A percentile compares a stretch with the other conserved stretches of the same genome.
phyloP scores from a whole-genome alignment of 1,140 invertebrate genomes.

The Drosophila biarmipes region DNA sequence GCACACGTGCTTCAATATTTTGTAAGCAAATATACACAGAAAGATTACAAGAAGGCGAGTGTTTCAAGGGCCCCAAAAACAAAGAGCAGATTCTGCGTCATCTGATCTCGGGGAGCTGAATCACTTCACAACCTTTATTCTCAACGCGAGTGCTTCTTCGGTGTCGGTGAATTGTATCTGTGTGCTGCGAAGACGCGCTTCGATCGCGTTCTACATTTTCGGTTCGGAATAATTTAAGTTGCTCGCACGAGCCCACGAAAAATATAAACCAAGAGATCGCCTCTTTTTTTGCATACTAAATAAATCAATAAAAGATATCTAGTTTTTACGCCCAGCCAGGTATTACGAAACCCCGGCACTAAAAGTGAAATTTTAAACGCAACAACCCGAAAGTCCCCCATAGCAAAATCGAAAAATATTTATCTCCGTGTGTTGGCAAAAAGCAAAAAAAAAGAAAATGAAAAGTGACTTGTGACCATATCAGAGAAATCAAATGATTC shows the following conservation, averaged over 20 bases:
- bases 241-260: neutral
- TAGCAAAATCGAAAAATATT: slow-evolving; percentile 51
- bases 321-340: slow-evolving; percentile 14
- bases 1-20: slow-evolving; percentile 48
- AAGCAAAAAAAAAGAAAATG: slow-evolving; percentile 11
- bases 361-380: slow-evolving; percentile 50
- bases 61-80: slow-evolving; percentile 27
- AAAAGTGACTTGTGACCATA: slow-evolving; percentile 43
- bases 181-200: slow-evolving; percentile 46
- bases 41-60: neutral
- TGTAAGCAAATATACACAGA: slow-evolving; percentile 36
- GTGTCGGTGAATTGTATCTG: slow-evolving; percentile 18
- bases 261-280: slow-evolving; percentile 4
- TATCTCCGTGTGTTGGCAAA: slow-evolving; percentile 61
- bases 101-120: slow-evolving; percentile 35
- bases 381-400: slow-evolving; percentile 39
- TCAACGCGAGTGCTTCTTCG: slow-evolving; percentile 9
- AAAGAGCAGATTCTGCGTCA: slow-evolving; percentile 46
- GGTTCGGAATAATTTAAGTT: slow-evolving; percentile 44
- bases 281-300: slow-evolving; percentile 34
- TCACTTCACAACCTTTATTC: slow-evolving; percentile 44
- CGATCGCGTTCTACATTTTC: slow-evolving; percentile 62
- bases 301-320: slow-evolving; percentile 34
- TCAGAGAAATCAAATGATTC: slow-evolving; percentile 37
- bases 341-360: slow-evolving; percentile 61